Conservation (phyloP, 2,113 vertebrate species). For the Chrysemys picta region DNA sequence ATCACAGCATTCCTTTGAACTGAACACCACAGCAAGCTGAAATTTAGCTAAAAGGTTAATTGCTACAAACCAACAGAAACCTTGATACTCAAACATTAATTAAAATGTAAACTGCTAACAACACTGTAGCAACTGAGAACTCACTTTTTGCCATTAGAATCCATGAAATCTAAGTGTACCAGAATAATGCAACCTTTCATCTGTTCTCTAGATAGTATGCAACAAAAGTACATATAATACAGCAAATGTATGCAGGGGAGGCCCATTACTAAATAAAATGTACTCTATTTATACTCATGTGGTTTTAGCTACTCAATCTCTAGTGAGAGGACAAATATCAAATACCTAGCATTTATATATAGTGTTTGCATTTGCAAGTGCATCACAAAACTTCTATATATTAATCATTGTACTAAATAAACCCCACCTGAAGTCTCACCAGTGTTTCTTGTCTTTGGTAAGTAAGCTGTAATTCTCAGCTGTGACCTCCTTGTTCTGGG, state of each 20-base stretch:
- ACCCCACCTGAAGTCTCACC: neutral
- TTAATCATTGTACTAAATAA: neutral
- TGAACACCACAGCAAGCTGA: neutral
- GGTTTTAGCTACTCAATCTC: neutral
- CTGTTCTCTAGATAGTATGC: neutral
- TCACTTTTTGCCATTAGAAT: neutral
- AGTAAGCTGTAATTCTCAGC: neutral
- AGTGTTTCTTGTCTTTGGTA: constrained; percentile 54
- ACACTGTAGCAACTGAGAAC: neutral
- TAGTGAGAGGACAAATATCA: neutral
- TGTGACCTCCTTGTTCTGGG: neutral
- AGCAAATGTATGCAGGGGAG: neutral
- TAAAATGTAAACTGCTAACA: neutral
- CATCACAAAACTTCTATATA: neutral
- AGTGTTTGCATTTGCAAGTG: neutral
- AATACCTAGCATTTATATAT: neutral
- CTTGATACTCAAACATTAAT: neutral
- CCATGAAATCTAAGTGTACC: fast-evolving
- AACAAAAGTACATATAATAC: neutral
- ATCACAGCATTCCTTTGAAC: neutral
- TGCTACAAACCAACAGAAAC: neutral
- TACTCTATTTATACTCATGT: neutral
- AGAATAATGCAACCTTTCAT: neutral
- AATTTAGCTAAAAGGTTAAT: neutral
- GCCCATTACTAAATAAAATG: fast-evolving